Base-by-base conservation (phyloP, 2,888 invertebrate genomes). In the Chorisops tibialis region DNA sequence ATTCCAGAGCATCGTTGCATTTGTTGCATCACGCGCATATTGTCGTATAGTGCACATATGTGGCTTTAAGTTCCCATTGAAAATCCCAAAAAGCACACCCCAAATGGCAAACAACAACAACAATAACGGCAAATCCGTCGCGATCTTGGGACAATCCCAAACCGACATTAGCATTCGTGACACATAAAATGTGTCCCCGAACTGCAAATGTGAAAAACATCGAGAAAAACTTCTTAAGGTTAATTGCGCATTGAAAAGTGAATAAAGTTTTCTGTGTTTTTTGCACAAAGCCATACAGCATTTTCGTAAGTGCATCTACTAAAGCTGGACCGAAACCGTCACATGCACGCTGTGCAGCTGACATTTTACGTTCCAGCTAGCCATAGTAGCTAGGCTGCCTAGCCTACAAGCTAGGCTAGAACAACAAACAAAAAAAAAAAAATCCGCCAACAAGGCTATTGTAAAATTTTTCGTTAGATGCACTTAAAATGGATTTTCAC, bases 191-290 rank as follows among this genome's bases (percentile, higher is more conserved):
- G 43, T 45, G 56, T 56, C 56, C 30, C 43, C 56, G 21, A 30
- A 21, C 21, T 11, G 48, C 5, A n/a, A 48, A 48, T 22, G 22
- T 19, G 48, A 19, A 54, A 54, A 54, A 54, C 12, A 54, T 43
- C 56, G 14, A 60, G 49, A 49, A 50, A 47, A 60, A 60, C 24
- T 14, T 38, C 59, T 50, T 49, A 60, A 60, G 59, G 59, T 60
- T 60, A 60, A 60, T 50, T 60, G 59, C 48, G 59, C 59, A 60
- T 60, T 60, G 59, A 50, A 50, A 49, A 60, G 39, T 38, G 41
- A 49, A 49, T 24, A n/a, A n/a, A n/a, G n/a, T n/a, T n/a, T n/a
- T n/a, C n/a, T n/a, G n/a, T n/a, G n/a, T n/a, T n/a, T n/a, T 60
- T 60, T 37, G 49, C 59, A 39, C 38, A 60, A 60, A 60, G 59